Percentiles rank a stretch among this genome's conserved stretches.
These are phyloP conservation scores for Monochamus alternatus DNA, from an alignment of 2,888 invertebrate genomes.

Conservation along the genomic window DNA sequence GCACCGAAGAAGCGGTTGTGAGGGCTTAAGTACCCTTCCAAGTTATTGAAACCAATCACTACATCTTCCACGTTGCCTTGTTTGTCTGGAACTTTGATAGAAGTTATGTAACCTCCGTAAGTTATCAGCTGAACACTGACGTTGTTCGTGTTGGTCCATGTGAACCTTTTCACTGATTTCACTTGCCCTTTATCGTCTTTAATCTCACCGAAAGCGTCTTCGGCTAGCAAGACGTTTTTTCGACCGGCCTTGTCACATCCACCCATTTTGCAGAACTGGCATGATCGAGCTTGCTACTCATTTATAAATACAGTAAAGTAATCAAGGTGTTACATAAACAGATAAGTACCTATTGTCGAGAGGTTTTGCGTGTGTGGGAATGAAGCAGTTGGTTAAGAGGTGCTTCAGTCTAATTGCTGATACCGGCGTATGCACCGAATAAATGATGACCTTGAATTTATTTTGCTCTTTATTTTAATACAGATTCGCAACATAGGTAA, in stretches of 20 bases:
- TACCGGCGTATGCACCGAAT: not conserved
- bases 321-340: not conserved
- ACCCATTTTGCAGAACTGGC: constrained; percentile 28
- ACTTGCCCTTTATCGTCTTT: constrained; percentile 63
- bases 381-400: not conserved
- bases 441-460: constrained; percentile 3
- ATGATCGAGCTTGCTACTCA: not conserved
- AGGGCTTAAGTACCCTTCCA: constrained; percentile 76
- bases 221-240: constrained; percentile 36
- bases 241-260: not conserved
- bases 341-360: constrained; percentile 5
- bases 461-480: not conserved
- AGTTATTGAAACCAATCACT: constrained; percentile 85
- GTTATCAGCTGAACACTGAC: constrained; percentile 79
- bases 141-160: constrained; percentile 78
- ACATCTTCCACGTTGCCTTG: constrained; percentile 83
- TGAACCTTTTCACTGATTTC: constrained; percentile 75
- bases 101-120: constrained; percentile 88
- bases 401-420: not conserved
- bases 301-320: constrained; percentile 3
- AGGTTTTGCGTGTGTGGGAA: not conserved
- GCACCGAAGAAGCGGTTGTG: constrained; percentile 78
- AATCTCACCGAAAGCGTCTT: constrained; percentile 63
- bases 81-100: constrained; percentile 83
- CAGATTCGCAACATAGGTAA: not conserved